Percentiles rank a stretch among this genome's conserved stretches.
Conservation (phyloP, 1,140 invertebrate species). For the Drosophila lini region DNA sequence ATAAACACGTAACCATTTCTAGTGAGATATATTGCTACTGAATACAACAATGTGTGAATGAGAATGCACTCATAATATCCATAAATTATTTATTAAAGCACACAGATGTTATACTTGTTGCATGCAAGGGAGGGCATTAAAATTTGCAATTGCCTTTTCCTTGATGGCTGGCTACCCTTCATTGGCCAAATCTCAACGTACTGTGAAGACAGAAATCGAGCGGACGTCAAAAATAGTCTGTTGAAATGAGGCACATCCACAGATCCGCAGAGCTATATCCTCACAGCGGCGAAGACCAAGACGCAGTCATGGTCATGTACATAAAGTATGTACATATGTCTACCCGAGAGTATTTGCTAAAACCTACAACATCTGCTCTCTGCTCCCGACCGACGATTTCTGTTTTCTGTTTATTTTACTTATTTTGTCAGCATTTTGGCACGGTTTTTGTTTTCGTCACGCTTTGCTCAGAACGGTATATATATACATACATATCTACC, state of each 20-base stretch:
- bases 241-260: conserved; percentile 42
- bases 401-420: conserved; percentile 55
- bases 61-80: neutral
- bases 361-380: conserved; percentile 50
- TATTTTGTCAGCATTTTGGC: conserved; percentile 58
- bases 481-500: neutral
- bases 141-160: neutral
- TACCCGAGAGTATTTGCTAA: conserved; percentile 12
- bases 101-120: neutral
- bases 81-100: neutral
- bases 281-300: conserved; percentile 15
- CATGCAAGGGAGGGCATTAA: conserved; percentile 1
- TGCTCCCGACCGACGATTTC: conserved; percentile 22
- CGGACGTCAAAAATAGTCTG: conserved; percentile 65
- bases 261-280: conserved; percentile 24
- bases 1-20: neutral
- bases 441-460: conserved; percentile 61
- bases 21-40: conserved; percentile 3
- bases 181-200: conserved; percentile 21
- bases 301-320: conserved; percentile 28
- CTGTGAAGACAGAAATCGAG: conserved; percentile 38
- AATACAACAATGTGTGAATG: conserved; percentile 3
- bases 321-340: conserved; percentile 6
- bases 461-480: conserved; percentile 40
- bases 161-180: neutral